phyloP scores from a whole-genome alignment of 2,888 invertebrate species.

The Punctoribates punctum region DNA sequence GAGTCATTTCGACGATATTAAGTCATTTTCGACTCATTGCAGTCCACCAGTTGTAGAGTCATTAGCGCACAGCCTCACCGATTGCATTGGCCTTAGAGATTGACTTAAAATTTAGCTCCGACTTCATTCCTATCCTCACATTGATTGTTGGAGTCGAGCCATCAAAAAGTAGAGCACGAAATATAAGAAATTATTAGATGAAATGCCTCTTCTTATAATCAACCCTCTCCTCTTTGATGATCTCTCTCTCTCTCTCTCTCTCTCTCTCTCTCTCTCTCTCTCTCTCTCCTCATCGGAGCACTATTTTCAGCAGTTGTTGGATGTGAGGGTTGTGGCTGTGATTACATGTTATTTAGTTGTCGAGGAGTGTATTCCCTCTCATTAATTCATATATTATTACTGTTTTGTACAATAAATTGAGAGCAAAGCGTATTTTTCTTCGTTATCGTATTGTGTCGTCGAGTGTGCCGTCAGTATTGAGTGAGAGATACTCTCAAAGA shows the following conservation, averaged over 20 bases:
- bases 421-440: constrained; percentile 36
- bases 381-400: constrained; percentile 39
- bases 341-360: constrained; percentile 38
- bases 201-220: neutral
- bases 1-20: neutral
- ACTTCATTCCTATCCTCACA: neutral
- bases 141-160: neutral
- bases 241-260: too few relatives aligned
- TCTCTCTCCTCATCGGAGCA: neutral
- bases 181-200: constrained; percentile 21
- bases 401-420: constrained; percentile 34
- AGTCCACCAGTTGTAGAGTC: neutral
- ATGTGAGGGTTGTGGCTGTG: constrained; percentile 32
- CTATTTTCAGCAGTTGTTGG: constrained; percentile 13
- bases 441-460: constrained; percentile 36
- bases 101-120: neutral
- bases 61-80: neutral
- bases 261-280: neutral
- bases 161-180: constrained; percentile 28
- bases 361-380: constrained; percentile 32
- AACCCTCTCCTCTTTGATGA: too few relatives aligned
- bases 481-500: neutral
- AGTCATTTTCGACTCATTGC: neutral
- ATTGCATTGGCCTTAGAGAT: neutral
- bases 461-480: neutral